Evolutionary conservation across 2,888 invertebrate genomes (phyloP).

Genomic region (Helobdella robusta): DNA sequence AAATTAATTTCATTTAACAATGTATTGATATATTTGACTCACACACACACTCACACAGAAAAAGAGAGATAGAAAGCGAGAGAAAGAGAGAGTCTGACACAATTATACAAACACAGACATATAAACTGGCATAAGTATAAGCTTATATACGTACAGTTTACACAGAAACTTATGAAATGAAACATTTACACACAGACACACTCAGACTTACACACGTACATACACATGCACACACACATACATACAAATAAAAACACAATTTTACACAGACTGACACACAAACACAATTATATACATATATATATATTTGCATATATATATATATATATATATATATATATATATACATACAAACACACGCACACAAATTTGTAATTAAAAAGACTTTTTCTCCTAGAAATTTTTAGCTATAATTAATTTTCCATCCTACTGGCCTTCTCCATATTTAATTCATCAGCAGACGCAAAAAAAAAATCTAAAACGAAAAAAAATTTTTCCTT

Average conservation of each 20-base stretch:
- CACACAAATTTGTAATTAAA: background rate
- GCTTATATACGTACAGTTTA: background rate
- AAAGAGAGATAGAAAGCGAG: slow-evolving; percentile 54
- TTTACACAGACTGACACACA: background rate
- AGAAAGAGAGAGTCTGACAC: background rate
- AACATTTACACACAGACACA: background rate
- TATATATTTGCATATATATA: background rate
- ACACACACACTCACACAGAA: slow-evolving; percentile 43
- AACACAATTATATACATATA: background rate
- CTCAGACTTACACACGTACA: background rate
- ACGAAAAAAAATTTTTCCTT: too few species aligned
- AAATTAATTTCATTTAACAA: too few species aligned
- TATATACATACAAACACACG: background rate
- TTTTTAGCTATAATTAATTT: too few species aligned
- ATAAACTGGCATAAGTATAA: background rate
- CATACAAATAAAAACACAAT: background rate
- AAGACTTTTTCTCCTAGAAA: too few species aligned
- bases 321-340: too few species aligned
- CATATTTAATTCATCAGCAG: too few species aligned
- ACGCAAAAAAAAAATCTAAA: too few species aligned
- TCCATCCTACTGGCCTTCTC: too few species aligned
- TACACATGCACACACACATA: slow-evolving; percentile 2
- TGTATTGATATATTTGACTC: background rate
- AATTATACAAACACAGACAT: background rate
- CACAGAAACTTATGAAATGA: too few species aligned